Evolutionary conservation across 2,888 invertebrate genomes (phyloP).

Genomic region (Caenorhabditis sulstoni): DNA sequence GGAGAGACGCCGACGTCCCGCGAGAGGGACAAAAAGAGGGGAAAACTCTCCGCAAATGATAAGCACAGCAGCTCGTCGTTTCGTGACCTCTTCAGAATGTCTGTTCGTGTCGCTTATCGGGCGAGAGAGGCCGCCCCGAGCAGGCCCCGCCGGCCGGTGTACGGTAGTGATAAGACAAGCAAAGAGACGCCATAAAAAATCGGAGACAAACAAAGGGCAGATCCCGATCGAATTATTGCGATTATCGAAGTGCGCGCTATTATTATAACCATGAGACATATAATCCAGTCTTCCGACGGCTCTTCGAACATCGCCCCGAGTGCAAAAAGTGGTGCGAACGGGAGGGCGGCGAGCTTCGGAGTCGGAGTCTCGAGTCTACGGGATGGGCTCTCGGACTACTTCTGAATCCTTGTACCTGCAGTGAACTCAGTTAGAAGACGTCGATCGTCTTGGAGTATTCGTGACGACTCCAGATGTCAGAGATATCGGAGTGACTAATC

Average conservation of each 20-base stretch:
- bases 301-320: constrained; percentile 3
- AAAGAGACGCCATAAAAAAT: constrained; percentile 10
- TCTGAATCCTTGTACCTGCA: too few species aligned
- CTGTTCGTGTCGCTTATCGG: constrained; percentile 39
- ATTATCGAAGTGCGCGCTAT: too few species aligned
- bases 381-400: too few species aligned
- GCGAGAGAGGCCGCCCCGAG: not conserved
- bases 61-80: constrained; percentile 43
- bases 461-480: constrained; percentile 5
- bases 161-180: constrained; percentile 38
- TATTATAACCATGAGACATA: constrained; percentile 21
- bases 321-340: constrained; percentile 17
- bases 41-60: constrained; percentile 28
- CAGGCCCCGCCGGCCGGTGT: constrained; percentile 3
- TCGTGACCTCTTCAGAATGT: constrained; percentile 58
- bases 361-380: too few species aligned
- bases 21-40: constrained; percentile 12
- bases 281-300: constrained; percentile 21
- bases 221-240: constrained; percentile 5
- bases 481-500: constrained; percentile 9
- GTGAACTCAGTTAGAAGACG: too few species aligned
- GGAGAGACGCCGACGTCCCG: constrained; percentile 12
- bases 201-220: constrained; percentile 20
- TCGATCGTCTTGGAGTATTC: not conserved
- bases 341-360: too few species aligned